Evolutionary conservation across 2,113 vertebrate genomes (phyloP).

Genomic region (Mastomys natalensis): DNA sequence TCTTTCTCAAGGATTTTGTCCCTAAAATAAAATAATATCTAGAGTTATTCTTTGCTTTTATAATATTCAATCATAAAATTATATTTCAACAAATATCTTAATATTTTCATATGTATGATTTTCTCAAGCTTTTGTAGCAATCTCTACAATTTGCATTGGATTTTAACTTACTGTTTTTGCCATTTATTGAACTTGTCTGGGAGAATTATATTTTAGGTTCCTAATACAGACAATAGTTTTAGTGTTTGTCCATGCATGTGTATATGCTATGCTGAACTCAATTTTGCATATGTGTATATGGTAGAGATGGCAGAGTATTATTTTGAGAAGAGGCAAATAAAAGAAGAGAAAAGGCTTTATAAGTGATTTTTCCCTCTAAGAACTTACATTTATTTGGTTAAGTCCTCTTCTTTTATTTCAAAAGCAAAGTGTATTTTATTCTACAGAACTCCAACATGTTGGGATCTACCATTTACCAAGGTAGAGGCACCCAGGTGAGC

Average conservation of each 20-base stretch:
- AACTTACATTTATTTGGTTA: too few species aligned
- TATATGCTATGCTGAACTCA: background rate
- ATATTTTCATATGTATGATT: background rate
- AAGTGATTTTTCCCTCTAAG: background rate
- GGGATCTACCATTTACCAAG: too few species aligned
- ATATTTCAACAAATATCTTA: constrained; percentile 24
- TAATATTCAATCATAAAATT: constrained; percentile 25
- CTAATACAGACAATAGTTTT: background rate
- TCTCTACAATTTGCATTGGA: background rate
- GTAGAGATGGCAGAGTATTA: background rate
- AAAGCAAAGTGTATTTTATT: too few species aligned
- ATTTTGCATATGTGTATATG: background rate
- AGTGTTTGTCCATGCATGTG: background rate
- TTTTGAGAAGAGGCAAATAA: background rate
- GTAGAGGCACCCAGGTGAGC: too few species aligned
- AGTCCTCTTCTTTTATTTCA: too few species aligned
- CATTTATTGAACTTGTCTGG: background rate
- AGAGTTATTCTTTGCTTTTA: constrained; percentile 57
- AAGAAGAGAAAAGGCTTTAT: background rate
- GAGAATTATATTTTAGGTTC: background rate
- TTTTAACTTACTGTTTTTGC: background rate
- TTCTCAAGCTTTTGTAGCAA: constrained; percentile 40
- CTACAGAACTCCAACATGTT: too few species aligned
- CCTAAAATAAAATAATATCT: constrained; percentile 50
- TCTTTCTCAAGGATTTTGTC: constrained; percentile 49